Conservation (phyloP, 2,797 vertebrate species). For the Crocidura indochinensis region DNA sequence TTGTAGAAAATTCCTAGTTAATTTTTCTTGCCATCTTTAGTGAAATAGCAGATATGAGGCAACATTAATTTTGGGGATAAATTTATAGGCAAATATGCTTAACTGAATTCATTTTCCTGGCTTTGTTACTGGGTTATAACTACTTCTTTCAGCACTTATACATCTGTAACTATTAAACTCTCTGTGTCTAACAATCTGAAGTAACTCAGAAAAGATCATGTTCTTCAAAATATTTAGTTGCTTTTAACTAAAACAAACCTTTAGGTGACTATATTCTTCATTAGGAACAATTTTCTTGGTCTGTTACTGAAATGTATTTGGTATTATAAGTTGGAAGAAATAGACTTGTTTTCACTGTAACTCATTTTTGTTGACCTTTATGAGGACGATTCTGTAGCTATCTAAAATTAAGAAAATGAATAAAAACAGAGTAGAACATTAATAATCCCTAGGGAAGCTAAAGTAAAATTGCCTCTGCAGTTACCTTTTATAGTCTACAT, state of each 20-base stretch:
- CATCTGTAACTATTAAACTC: neutral
- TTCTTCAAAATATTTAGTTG: constrained; percentile 47
- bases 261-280: neutral
- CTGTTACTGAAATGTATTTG: constrained; percentile 13
- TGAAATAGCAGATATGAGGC: neutral
- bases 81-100: neutral
- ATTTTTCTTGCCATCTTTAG: constrained; percentile 32
- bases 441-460: constrained; percentile 64
- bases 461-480: neutral
- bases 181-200: neutral
- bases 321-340: constrained; percentile 26
- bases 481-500: constrained; percentile 47
- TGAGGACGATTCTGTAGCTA: constrained; percentile 63
- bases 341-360: constrained; percentile 62
- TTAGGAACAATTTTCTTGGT: neutral
- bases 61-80: neutral
- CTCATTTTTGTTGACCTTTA: constrained; percentile 55
- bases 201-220: neutral
- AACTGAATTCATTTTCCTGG: neutral
- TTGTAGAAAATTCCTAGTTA: constrained; percentile 24
- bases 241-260: neutral
- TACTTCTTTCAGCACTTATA: neutral
- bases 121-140: neutral
- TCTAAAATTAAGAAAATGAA: constrained; percentile 67
- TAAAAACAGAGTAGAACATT: constrained; percentile 75